phyloP scores from a whole-genome alignment of 2,113 vertebrate genomes.

The Tachycineta bicolor region DNA sequence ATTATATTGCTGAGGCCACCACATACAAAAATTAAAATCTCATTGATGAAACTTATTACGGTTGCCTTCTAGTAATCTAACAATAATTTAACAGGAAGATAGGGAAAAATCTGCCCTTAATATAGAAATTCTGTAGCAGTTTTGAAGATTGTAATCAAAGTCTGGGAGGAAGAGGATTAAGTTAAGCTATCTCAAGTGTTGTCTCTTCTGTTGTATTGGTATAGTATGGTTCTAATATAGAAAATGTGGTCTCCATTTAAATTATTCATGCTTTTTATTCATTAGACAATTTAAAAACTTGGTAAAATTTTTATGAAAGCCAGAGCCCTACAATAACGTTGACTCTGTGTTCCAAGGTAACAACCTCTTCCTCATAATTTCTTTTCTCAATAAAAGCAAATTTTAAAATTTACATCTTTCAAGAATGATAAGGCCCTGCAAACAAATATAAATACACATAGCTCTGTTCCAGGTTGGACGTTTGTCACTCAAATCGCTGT shows the following conservation, averaged over 20 bases:
- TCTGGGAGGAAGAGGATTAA: slow-evolving; percentile 28
- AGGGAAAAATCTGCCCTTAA: slow-evolving; percentile 7
- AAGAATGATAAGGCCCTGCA: slow-evolving; percentile 22
- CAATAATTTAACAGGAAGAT: background rate
- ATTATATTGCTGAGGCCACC: background rate
- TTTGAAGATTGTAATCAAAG: slow-evolving; percentile 56
- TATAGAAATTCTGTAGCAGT: background rate
- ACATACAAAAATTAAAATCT: slow-evolving; percentile 5
- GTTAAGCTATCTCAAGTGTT: slow-evolving; percentile 32
- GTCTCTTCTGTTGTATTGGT: slow-evolving; percentile 34
- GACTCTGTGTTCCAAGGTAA: slow-evolving; percentile 30
- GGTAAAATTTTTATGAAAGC: slow-evolving; percentile 76
- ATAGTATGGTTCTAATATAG: slow-evolving; percentile 25
- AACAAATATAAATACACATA: slow-evolving; percentile 65
- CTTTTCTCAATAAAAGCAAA: slow-evolving; percentile 63
- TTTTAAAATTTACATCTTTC: slow-evolving; percentile 71
- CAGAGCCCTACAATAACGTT: slow-evolving; percentile 46
- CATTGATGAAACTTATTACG: background rate
- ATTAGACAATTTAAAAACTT: slow-evolving; percentile 73
- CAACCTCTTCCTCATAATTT: background rate
- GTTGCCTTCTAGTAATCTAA: background rate
- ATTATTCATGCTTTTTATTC: slow-evolving; percentile 72
- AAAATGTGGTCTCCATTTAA: slow-evolving; percentile 32
- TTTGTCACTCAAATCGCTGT: slow-evolving; percentile 72
- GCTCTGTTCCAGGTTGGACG: background rate